Evolutionary conservation across 2,113 vertebrate genomes (phyloP).

Genomic region (Elgaria multicarinata): DNA sequence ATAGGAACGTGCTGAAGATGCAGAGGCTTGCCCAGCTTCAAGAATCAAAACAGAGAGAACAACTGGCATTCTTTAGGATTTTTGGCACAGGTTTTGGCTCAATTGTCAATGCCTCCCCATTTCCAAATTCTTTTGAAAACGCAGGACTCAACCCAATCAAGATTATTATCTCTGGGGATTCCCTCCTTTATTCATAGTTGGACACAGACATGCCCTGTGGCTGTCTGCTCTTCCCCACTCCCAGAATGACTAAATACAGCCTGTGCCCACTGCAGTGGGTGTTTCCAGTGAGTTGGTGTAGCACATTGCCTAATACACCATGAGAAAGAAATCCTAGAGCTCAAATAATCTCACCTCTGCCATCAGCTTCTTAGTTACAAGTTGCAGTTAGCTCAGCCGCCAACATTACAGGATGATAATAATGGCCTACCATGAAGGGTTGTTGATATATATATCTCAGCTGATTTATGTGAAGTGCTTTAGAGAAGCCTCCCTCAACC

Average conservation of each 20-base stretch:
- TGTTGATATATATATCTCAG: not conserved
- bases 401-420: not conserved
- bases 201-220: not conserved
- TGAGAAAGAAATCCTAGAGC: not conserved
- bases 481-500: too few species aligned
- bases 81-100: not conserved
- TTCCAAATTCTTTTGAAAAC: conserved; percentile 4
- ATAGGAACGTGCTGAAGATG: not conserved
- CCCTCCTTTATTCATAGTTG: conserved; percentile 15
- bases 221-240: not conserved
- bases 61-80: not conserved
- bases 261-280: not conserved
- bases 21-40: not conserved
- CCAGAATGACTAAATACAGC: not conserved
- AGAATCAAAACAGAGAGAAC: not conserved
- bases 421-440: not conserved
- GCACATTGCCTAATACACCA: not conserved
- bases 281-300: not conserved
- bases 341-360: not conserved
- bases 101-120: not conserved
- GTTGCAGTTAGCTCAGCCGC: not conserved
- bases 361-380: not conserved
- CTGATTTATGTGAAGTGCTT: not conserved
- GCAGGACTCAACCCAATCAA: not conserved
- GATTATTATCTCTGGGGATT: not conserved